phyloP scores from a whole-genome alignment of 2,113 vertebrate genomes.

The Pristiophorus japonicus region DNA sequence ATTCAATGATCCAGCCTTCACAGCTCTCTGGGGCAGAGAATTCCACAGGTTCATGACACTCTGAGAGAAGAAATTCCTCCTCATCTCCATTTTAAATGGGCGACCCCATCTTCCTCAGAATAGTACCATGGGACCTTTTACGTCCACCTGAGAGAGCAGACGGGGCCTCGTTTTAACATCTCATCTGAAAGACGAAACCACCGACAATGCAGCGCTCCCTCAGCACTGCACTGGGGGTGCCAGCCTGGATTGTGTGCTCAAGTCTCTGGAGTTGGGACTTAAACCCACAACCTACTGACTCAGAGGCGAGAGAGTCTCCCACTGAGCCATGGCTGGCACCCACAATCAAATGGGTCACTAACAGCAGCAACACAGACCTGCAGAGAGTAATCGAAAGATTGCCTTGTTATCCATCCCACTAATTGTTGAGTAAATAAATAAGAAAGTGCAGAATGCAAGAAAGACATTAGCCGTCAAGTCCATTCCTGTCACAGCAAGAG shows the following conservation, averaged over 20 bases:
- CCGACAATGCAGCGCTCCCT: background rate
- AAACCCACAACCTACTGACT: background rate
- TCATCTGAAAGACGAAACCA: background rate
- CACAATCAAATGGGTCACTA: background rate
- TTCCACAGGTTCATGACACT: too few species aligned
- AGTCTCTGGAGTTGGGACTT: background rate
- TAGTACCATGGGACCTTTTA: too few species aligned
- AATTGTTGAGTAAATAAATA: background rate
- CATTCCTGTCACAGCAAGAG: background rate
- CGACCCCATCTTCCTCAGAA: too few species aligned
- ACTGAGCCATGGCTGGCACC: background rate
- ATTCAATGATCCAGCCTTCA: too few species aligned
- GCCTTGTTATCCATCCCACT: background rate
- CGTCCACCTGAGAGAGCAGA: too few species aligned
- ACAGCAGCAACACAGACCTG: background rate
- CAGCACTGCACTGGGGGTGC: background rate
- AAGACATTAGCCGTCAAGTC: background rate
- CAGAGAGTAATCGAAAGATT: background rate
- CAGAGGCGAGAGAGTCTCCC: background rate
- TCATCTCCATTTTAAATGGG: too few species aligned
- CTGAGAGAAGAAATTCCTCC: too few species aligned
- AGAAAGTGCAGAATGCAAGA: background rate
- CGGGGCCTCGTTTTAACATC: background rate
- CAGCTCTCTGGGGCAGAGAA: too few species aligned
- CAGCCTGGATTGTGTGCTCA: background rate